A percentile compares a stretch with the other conserved stretches of the same genome.
Conservation (phyloP, 2,797 vertebrate species). For the Valencia hispanica region DNA sequence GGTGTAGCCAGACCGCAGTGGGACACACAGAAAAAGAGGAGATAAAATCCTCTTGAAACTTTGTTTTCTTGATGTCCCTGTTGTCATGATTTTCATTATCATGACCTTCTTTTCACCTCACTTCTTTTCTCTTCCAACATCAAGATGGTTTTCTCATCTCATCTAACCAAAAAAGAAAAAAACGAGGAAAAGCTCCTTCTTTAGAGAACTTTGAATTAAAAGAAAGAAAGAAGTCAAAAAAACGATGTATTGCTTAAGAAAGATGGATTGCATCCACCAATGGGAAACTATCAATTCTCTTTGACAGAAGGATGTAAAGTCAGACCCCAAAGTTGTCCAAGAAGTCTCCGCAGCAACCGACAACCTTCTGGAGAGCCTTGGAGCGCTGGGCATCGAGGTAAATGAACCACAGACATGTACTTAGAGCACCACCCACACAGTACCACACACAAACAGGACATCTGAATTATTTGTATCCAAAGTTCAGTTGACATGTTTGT, state of each 20-base stretch:
- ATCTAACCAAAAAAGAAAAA: neutral
- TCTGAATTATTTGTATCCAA: slow-evolving; percentile 54
- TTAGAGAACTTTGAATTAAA: neutral
- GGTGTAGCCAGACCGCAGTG: neutral
- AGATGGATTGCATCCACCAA: slow-evolving; percentile 2
- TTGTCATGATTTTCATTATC: slow-evolving; percentile 22
- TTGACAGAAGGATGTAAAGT: slow-evolving; percentile 84
- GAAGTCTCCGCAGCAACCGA: slow-evolving; percentile 87
- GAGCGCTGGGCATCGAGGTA: slow-evolving; percentile 89
- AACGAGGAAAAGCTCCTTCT: neutral
- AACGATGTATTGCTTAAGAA: neutral
- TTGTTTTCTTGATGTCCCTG: slow-evolving; percentile 27
- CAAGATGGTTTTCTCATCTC: neutral
- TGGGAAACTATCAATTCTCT: slow-evolving; percentile 26
- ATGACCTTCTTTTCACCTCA: neutral
- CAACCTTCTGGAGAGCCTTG: slow-evolving; percentile 85
- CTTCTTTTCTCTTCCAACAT: neutral
- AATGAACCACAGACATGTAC: slow-evolving; percentile 31
- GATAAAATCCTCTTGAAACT: slow-evolving; percentile 32
- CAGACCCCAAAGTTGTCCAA: slow-evolving; percentile 81
- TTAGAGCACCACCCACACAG: neutral
- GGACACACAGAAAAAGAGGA: slow-evolving; percentile 34
- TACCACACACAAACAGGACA: slow-evolving; percentile 11
- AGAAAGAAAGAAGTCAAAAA: neutral
- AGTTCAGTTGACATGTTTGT: slow-evolving; percentile 52